A percentile compares a stretch with the other conserved stretches of the same genome.
These are phyloP conservation scores for Dromococcyx pavoninus DNA, from an alignment of 2,797 vertebrate genomes.

Conservation along the genomic window DNA sequence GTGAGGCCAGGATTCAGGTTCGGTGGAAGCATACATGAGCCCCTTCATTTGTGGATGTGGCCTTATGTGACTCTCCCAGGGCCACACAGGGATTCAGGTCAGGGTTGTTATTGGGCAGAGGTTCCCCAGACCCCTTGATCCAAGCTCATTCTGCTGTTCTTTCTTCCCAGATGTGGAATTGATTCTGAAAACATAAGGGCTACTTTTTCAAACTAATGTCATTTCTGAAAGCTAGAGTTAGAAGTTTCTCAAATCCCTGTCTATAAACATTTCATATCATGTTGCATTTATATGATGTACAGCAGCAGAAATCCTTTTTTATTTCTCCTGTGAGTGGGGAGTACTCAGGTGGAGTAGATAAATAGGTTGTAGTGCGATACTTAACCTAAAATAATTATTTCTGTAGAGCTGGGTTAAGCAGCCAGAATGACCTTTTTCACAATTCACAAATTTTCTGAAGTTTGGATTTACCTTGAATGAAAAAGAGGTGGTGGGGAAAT, in stretches of 20 bases:
- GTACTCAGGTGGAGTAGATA: not conserved
- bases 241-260: not conserved
- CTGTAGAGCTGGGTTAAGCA: not conserved
- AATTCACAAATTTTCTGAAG: not conserved
- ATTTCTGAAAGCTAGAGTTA: not conserved
- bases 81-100: not conserved
- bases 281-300: not conserved
- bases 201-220: not conserved
- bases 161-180: not conserved
- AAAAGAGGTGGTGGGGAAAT: fast-evolving
- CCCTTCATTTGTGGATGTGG: not conserved
- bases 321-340: not conserved
- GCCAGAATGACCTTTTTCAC: not conserved
- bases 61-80: fast-evolving
- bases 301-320: not conserved
- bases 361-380: not conserved
- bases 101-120: not conserved
- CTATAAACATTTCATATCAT: not conserved
- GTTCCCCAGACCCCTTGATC: not conserved
- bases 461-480: not conserved
- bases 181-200: not conserved
- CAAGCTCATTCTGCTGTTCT: not conserved
- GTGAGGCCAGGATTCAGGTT: not conserved
- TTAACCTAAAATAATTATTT: not conserved
- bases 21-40: fast-evolving